These are phyloP conservation scores for Propithecus coquereli DNA, from an alignment of 2,113 vertebrate genomes.

Conservation along the genomic window DNA sequence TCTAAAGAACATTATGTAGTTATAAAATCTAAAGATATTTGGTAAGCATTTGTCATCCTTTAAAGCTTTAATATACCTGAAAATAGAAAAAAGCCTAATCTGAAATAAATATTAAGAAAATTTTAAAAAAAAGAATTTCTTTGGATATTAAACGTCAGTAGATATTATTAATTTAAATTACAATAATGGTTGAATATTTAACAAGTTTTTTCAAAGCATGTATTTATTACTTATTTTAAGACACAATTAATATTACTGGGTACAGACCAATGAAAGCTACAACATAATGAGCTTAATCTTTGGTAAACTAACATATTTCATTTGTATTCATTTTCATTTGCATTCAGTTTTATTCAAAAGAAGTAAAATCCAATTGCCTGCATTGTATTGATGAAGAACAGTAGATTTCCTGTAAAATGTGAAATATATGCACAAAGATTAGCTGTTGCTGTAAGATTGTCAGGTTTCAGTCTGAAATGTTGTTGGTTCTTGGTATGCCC, in stretches of 20 bases:
- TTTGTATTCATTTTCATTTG: neutral
- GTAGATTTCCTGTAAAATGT: neutral
- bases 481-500: too few species aligned
- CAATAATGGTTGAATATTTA: conserved; percentile 51
- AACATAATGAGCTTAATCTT: neutral
- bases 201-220: conserved; percentile 45
- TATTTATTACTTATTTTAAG: conserved; percentile 41
- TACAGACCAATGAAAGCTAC: neutral
- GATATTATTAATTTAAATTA: conserved; percentile 55
- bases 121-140: neutral
- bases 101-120: conserved; percentile 8
- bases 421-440: neutral
- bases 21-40: neutral
- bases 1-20: neutral
- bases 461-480: too few species aligned
- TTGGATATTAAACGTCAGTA: neutral
- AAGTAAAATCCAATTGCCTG: neutral
- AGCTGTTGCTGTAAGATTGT: neutral
- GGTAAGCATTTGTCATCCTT: neutral
- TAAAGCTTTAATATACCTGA: conserved; percentile 16
- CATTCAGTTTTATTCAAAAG: neutral
- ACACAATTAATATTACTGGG: neutral
- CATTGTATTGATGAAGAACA: neutral
- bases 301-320: neutral
- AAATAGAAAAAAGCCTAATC: neutral